Percentiles rank a stretch among this genome's conserved stretches.
phyloP scores from a whole-genome alignment of 2,113 vertebrate species.

The Fregetta grallaria region DNA sequence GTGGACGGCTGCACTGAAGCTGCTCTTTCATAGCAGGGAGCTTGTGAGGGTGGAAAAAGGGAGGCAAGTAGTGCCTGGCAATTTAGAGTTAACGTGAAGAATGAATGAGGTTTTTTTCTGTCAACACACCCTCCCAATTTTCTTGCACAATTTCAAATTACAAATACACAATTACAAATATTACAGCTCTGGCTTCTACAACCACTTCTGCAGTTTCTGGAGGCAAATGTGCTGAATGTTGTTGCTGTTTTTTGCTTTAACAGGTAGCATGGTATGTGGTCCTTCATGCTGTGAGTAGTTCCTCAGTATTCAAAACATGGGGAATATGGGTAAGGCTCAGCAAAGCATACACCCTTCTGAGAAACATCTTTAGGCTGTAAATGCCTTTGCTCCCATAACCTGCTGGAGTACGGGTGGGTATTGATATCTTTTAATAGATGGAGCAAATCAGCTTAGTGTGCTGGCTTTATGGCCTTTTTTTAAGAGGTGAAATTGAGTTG shows the following conservation, averaged over 20 bases:
- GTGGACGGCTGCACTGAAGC: background rate
- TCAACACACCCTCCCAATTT: background rate
- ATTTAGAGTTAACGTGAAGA: background rate
- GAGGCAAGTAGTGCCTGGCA: constrained; percentile 1
- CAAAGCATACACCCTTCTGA: background rate
- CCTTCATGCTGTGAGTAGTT: background rate
- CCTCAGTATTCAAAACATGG: background rate
- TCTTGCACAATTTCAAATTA: background rate
- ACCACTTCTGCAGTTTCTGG: background rate
- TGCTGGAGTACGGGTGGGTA: background rate
- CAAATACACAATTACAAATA: background rate
- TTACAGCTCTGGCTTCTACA: background rate
- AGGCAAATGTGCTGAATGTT: background rate
- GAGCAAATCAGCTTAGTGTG: background rate
- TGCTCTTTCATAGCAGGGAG: background rate
- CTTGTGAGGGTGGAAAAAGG: background rate
- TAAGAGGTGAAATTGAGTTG: background rate
- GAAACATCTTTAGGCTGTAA: background rate
- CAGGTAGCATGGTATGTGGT: background rate
- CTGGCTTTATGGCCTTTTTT: background rate
- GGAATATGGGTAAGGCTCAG: background rate
- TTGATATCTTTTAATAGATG: background rate
- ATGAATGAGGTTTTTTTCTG: background rate
- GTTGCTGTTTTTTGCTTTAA: background rate
- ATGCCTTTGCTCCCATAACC: background rate